Base-by-base conservation (phyloP, 2,113 vertebrate genomes). In the Catharus fuscescens region DNA sequence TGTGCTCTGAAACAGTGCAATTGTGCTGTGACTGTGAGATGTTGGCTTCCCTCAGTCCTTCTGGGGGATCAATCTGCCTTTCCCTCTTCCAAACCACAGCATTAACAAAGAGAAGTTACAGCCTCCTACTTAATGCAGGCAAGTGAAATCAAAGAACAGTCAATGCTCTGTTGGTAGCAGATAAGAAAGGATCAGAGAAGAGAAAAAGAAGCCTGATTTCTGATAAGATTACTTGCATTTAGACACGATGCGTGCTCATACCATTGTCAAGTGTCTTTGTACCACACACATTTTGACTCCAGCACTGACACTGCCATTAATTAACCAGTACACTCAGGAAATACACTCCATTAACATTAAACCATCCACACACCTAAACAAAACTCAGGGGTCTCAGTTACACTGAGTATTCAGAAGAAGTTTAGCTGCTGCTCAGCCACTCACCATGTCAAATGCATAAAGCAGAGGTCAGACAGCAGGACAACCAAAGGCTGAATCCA, bases 111-210 rank as follows among this genome's bases (percentile, higher is more conserved):
- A 64, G 29, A 81, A 79, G 3, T 52, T 69, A 74, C 10, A 6
- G 84, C 29, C 72, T 87, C 67, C 48, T 54, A 76, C 34, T 66
- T 78, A 78, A 91, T 44, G 44, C 60, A 90, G 70, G 36, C 40
- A 53, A 81, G 42, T 26, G 45, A 93, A 92, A 93, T 77, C 71
- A 92, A 92, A 88, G 66, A 88, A 40, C n/a, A 54, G 44, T 36
- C 64, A 65, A 56, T 4, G 40, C 48, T 56, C 9, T 66, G 53
- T 8, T 48, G n/a, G 56, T 25, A 82, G 40, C 65, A 76, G 47
- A 67, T 54, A 85, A 86, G 59, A 80, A 89, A 78, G 52, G 71
- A 71, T 67, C n/a, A 86, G 25, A 87, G 70, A 74, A 74, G 62
- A 12, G 72, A 77, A 81, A 80, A 86, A 64, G 45, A 14, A 91